A percentile compares a stretch with the other conserved stretches of the same genome.
These are phyloP conservation scores for Urophycis tenuis DNA, from an alignment of 2,797 vertebrate genomes.

Conservation along the genomic window DNA sequence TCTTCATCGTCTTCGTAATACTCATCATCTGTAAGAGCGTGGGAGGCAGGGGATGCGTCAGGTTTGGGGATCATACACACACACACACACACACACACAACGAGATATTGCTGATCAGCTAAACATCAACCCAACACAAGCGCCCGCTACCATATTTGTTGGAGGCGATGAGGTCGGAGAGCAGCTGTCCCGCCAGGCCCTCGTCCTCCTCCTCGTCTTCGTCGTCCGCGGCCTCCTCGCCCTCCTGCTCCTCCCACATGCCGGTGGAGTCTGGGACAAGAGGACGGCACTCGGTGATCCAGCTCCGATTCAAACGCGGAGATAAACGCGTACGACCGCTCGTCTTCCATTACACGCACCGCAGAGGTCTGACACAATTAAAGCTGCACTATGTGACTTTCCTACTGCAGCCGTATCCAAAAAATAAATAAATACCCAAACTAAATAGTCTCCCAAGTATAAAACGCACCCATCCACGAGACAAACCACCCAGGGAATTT, in stretches of 20 bases:
- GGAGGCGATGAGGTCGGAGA: slow-evolving; percentile 92
- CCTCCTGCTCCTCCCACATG: slow-evolving; percentile 96
- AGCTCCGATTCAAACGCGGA: neutral
- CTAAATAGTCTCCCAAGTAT: neutral
- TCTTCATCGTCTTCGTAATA: slow-evolving; percentile 97
- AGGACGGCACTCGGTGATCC: neutral
- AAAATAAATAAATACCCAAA: neutral
- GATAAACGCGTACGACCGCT: too few relatives aligned
- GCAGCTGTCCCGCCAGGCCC: slow-evolving; percentile 86
- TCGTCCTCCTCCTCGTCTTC: slow-evolving; percentile 78
- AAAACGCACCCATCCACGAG: neutral
- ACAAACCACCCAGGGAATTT: neutral
- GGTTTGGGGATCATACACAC: too few relatives aligned
- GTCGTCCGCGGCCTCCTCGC: slow-evolving; percentile 70
- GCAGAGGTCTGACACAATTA: neutral
- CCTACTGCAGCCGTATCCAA: neutral
- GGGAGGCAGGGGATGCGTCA: neutral
- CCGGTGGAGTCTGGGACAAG: slow-evolving; percentile 76
- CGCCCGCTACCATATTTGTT: slow-evolving; percentile 87
- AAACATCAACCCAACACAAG: neutral
- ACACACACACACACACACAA: neutral
- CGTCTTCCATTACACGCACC: too few relatives aligned
- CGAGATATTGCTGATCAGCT: neutral
- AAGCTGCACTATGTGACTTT: neutral
- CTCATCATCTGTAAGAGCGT: slow-evolving; percentile 82